These are phyloP conservation scores for Diorhabda elongata DNA, from an alignment of 1,140 invertebrate species.

Conservation along the genomic window DNA sequence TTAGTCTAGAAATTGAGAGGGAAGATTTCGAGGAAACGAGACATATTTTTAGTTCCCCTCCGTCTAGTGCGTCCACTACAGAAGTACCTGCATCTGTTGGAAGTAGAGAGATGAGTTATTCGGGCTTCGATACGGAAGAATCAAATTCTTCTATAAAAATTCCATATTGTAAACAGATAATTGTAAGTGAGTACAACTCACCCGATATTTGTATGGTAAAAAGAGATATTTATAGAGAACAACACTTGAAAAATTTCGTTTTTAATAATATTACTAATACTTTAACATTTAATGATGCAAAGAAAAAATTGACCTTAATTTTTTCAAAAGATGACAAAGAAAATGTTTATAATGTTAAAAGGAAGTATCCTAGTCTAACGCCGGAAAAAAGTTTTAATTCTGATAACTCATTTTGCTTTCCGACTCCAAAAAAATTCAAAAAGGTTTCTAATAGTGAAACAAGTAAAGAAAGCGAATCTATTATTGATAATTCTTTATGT, in stretches of 20 bases:
- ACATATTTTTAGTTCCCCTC: slow-evolving; percentile 21
- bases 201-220: background rate
- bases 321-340: slow-evolving; percentile 32
- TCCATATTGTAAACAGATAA: slow-evolving; percentile 20
- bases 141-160: slow-evolving; percentile 25
- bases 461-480: background rate
- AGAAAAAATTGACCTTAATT: slow-evolving; percentile 26
- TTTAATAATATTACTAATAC: slow-evolving; percentile 20
- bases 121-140: slow-evolving; percentile 27
- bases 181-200: background rate
- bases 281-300: slow-evolving; percentile 14
- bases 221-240: background rate
- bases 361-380: slow-evolving; percentile 29
- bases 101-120: slow-evolving; percentile 27
- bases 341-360: slow-evolving; percentile 23
- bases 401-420: background rate
- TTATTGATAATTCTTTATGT: too few relatives aligned
- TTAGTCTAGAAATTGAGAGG: slow-evolving; percentile 14
- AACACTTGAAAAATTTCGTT: background rate
- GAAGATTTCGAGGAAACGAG: slow-evolving; percentile 24
- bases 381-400: slow-evolving; percentile 26
- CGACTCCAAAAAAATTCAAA: background rate
- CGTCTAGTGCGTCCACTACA: slow-evolving; percentile 8
- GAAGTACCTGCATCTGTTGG: slow-evolving; percentile 20
- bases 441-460: background rate